Conservation (phyloP, 2,888 invertebrate genomes). For the Cynaeus angustus region DNA sequence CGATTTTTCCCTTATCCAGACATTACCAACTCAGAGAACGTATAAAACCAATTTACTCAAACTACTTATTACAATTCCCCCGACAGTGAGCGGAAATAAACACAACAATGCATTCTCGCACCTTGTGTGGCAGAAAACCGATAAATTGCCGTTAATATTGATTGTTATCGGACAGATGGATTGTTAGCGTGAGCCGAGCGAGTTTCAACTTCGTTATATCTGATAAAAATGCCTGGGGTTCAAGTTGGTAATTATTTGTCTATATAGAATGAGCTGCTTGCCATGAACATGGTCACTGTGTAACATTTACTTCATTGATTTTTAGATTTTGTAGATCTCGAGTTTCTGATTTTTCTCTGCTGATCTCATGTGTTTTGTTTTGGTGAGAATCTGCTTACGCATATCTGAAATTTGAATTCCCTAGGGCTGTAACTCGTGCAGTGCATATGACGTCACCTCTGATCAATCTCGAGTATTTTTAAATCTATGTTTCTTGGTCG, state of each 20-base stretch:
- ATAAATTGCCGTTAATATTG: conserved; percentile 49
- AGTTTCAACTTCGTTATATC: conserved; percentile 40
- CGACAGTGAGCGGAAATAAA: conserved; percentile 47
- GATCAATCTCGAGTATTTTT: background rate
- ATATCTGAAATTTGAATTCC: background rate
- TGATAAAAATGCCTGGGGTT: conserved; percentile 25
- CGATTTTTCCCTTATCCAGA: conserved; percentile 22
- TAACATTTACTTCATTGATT: background rate
- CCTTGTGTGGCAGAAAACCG: conserved; percentile 45
- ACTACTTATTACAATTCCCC: conserved; percentile 50
- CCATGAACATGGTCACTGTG: background rate
- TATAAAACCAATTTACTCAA: conserved; percentile 47
- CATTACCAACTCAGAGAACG: conserved; percentile 32
- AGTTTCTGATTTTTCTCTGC: background rate
- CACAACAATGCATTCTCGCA: conserved; percentile 50
- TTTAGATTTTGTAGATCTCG: background rate
- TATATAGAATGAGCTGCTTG: conserved; percentile 38
- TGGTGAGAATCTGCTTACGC: background rate
- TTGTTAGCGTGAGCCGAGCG: conserved; percentile 51
- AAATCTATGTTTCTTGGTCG: background rate
- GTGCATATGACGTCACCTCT: background rate
- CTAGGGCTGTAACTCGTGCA: background rate
- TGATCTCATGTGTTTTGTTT: background rate
- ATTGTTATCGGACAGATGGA: conserved; percentile 48
- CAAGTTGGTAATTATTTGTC: conserved; percentile 42